Base-by-base conservation (phyloP, 2,888 invertebrate species). In the Pocota personata region DNA sequence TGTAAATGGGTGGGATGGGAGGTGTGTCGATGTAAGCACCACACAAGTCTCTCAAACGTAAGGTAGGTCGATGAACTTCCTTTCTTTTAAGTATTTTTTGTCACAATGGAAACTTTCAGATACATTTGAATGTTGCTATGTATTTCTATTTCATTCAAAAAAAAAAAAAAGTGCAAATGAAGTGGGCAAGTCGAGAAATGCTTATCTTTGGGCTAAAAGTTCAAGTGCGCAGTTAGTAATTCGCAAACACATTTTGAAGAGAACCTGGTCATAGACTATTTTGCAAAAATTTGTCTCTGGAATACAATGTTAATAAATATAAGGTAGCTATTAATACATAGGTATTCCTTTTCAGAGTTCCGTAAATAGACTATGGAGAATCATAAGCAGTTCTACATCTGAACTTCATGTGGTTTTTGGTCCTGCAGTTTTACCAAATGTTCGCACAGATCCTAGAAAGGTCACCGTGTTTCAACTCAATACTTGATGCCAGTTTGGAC, bases 31-130 rank as follows among this genome's bases (percentile, higher is more conserved):
- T 24, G 21, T n/a, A 46, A 46, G 19, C 46, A 46, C 32, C 43
- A 43, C 32, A 30, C 71, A 71, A 71, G 57, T 24, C 30, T 57
- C n/a, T 19, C 21, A 30, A 46, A 19, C n/a, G 30, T 71, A 71
- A 71, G 71, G 71, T 71, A 71, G 71, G 71, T 71, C 43, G 46
- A 71, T 71, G 71, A 71, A 71, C 71, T 58, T 69, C 12, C 35
- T 5, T 24, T 64, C 19, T 3, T 52, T 19, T 46, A 46, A 67
- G 16, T 50, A 2, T 3, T 7, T 24, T 3, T 24, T 24, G 58
- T 37, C 3, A 12, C 24, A 32, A 16, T 3, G 10, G 6, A 52
- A 62, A 64, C 14, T 60, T 60, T 60, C 10, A 5, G 12, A n/a
- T 1, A 24, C 60, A 62, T 66, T 50, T 3, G 66, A 52, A 66